Evolutionary conservation across 2,888 invertebrate species (phyloP).

Genomic region (Epirrita christyi): DNA sequence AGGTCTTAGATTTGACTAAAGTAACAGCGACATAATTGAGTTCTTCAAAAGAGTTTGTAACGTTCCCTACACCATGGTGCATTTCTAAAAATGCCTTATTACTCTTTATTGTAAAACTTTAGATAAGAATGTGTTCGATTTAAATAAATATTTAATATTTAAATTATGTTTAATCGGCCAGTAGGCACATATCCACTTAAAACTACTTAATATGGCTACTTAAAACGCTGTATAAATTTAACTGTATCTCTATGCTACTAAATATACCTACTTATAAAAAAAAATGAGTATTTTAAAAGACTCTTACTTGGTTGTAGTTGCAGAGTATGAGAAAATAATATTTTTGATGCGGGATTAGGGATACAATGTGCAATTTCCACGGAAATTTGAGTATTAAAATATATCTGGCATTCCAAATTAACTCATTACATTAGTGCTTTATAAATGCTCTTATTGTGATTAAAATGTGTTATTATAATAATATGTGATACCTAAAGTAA

Average conservation of each 20-base stretch:
- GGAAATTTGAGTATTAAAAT: not conserved
- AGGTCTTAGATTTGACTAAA: not conserved
- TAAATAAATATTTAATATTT: no score
- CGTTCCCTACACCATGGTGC: not conserved
- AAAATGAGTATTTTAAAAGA: no score
- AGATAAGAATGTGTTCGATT: not conserved
- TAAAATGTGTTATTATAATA: not conserved
- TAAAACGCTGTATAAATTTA: not conserved
- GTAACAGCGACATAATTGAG: not conserved
- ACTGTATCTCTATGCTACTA: not conserved
- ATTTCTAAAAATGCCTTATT: not conserved
- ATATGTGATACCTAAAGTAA: no score
- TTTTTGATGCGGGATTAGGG: not conserved
- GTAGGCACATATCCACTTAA: not conserved
- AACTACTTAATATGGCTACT: no score
- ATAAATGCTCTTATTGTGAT: not conserved
- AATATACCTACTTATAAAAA: no score
- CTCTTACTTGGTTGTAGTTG: no score
- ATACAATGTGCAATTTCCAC: not conserved
- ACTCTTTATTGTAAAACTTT: no score
- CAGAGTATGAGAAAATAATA: no score
- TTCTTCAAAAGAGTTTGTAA: not conserved
- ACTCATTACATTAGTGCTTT: not conserved
- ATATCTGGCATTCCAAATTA: not conserved
- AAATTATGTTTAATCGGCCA: not conserved